Evolutionary conservation across 2,888 invertebrate genomes (phyloP), one percentile per base, ranked within the genome.

Genomic region (Chydorus sphaericus): DNA sequence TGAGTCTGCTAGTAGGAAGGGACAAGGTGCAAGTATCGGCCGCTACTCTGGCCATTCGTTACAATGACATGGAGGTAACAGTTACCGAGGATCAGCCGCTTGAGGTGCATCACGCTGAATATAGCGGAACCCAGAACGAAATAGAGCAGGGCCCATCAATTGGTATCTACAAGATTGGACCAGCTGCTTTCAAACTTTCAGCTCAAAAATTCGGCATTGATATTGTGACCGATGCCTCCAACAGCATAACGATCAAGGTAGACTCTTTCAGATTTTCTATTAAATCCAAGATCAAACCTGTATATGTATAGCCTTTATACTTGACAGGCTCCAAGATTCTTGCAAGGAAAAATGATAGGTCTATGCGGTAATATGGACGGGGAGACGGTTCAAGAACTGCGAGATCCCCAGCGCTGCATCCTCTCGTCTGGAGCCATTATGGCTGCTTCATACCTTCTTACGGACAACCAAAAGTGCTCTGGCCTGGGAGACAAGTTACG

Each of bases 311-410:
- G 4, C 14, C 18, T 4, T 20, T 23, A 4, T 48, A 5, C n/a
- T 23, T 4, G 23, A 8, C 29, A 50, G 52, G 52, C 52, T 18
- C 36, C 52, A 10, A 16, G 36, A 10, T 52, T 33, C 6, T 36
- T 52, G 18, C 52, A 39, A 16, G 55, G 55, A 31, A 48, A 55
- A 31, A 48, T 49, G 28, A 48, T 48, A n/a, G 55, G 55, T 28
- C 49, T 55, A n/a, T 55, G 55, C 36, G 55, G 55, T 18, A 39
- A 55, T 29, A 49, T 55, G 31, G 39, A 55, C 36, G 48, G 29
- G 5, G 55, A 55, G 28, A 36, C 20, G 16, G 37, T 48, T 37
- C 31, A 30, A 4, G 55, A 55, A 20, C 16, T 55, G 26, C 49
- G 55, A 20, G 55, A 55, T 37, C 28, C 36, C 26, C 48, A 48